These are phyloP conservation scores for Drosophila fuyamai DNA, from an alignment of 1,140 invertebrate genomes.

Conservation along the genomic window DNA sequence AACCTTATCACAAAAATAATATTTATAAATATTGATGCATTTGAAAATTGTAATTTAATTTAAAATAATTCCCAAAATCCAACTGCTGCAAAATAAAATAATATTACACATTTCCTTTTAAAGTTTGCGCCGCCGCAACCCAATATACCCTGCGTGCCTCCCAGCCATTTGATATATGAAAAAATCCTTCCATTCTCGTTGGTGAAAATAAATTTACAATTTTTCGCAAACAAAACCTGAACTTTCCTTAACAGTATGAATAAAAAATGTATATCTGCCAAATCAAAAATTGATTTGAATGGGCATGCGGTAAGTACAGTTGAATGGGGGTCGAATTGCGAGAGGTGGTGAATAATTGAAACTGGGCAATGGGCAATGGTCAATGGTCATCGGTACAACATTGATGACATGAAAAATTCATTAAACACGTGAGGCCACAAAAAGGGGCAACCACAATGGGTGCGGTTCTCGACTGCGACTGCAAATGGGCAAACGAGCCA, in stretches of 20 bases:
- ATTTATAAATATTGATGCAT: no score
- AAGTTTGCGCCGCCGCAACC: no score
- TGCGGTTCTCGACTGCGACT: slow-evolving; percentile 29
- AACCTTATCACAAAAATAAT: no score
- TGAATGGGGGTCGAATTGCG: slow-evolving; percentile 22
- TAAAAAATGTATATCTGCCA: slow-evolving; percentile 54
- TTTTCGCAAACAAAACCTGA: slow-evolving; percentile 45
- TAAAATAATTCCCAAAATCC: no score
- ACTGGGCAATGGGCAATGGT: slow-evolving; percentile 23
- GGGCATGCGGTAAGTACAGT: slow-evolving; percentile 73
- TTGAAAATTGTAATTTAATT: no score
- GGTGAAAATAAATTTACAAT: slow-evolving; percentile 55
- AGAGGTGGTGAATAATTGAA: slow-evolving; percentile 37
- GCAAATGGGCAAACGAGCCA: slow-evolving; percentile 40
- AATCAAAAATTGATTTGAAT: slow-evolving; percentile 83
- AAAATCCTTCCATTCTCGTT: slow-evolving; percentile 15
- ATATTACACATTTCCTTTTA: no score
- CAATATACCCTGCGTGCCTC: slow-evolving; percentile 1
- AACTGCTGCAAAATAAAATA: no score
- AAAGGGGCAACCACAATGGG: slow-evolving; percentile 49
- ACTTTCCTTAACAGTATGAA: slow-evolving; percentile 32
- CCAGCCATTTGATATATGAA: background rate
- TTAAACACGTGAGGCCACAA: slow-evolving; percentile 73
- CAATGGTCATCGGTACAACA: slow-evolving; percentile 28
- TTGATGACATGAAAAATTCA: slow-evolving; percentile 74